These are phyloP conservation scores for Dyspetes luteomarginatus DNA, from an alignment of 2,888 invertebrate genomes.

Conservation along the genomic window DNA sequence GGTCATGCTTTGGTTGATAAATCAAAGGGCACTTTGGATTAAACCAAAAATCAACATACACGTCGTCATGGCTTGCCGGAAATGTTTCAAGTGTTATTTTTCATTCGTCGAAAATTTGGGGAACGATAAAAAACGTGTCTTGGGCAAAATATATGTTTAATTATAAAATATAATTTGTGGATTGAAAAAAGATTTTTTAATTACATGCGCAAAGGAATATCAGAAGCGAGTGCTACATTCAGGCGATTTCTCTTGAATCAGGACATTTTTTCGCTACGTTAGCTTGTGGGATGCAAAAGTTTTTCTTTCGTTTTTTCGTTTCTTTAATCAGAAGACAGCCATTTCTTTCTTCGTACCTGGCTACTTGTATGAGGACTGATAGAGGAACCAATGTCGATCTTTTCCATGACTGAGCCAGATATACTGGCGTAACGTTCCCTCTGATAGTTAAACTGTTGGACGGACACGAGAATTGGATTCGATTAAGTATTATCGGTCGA, in stretches of 20 bases:
- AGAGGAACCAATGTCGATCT: conserved; percentile 91
- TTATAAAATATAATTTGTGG: neutral
- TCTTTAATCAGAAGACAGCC: conserved; percentile 52
- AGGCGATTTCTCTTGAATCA: neutral
- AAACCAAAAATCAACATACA: neutral
- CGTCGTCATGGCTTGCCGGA: conserved; percentile 6
- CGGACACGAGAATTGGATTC: conserved; percentile 55
- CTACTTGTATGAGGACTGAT: conserved; percentile 90
- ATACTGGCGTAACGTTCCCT: conserved; percentile 94
- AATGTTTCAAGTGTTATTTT: conserved; percentile 12
- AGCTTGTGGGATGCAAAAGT: conserved; percentile 39
- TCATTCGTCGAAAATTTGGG: neutral
- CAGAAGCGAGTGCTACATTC: conserved; percentile 43
- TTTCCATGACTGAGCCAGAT: conserved; percentile 92
- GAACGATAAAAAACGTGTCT: conserved; percentile 3
- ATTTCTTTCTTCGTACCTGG: conserved; percentile 85
- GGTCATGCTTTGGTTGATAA: conserved; percentile 28
- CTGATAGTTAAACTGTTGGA: conserved; percentile 88
- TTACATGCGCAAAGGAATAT: conserved; percentile 52
- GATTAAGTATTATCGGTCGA: conserved; percentile 46
- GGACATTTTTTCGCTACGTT: conserved; percentile 38
- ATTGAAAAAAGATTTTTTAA: neutral
- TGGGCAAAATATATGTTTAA: neutral
- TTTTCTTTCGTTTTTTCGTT: neutral
- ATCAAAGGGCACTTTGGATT: conserved; percentile 4